phyloP scores from a whole-genome alignment of 1,140 invertebrate genomes.

The Doryteuthis pealeii region DNA sequence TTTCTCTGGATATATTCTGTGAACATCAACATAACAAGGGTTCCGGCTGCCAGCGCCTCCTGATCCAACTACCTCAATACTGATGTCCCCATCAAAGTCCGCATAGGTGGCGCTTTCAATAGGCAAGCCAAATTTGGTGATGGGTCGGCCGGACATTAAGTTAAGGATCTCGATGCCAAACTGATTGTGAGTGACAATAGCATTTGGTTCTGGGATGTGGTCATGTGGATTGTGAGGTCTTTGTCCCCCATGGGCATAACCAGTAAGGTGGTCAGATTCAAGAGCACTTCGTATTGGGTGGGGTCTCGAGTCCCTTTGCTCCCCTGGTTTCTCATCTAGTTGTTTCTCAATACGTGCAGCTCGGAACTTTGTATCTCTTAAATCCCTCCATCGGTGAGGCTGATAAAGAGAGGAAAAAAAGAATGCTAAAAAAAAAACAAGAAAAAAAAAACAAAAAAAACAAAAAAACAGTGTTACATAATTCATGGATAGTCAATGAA shows the following conservation, averaged over 20 bases:
- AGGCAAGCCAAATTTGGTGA: slow-evolving; percentile 40
- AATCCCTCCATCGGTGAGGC: slow-evolving; percentile 48
- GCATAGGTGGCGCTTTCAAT: slow-evolving; percentile 38
- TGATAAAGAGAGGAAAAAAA: slow-evolving; percentile 23
- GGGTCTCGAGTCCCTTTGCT: slow-evolving; percentile 4
- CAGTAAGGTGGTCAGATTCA: slow-evolving; percentile 43
- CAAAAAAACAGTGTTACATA: no score
- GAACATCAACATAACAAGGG: slow-evolving; percentile 49
- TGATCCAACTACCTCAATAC: slow-evolving; percentile 43
- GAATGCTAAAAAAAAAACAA: no score
- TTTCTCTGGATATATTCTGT: slow-evolving; percentile 40
- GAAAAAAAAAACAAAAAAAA: no score
- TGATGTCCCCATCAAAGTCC: slow-evolving; percentile 44
- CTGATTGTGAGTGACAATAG: slow-evolving; percentile 45
- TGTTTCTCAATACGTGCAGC: slow-evolving; percentile 43
- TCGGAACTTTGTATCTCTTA: slow-evolving; percentile 46
- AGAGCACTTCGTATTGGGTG: slow-evolving; percentile 25
- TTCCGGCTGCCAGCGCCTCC: slow-evolving; percentile 38
- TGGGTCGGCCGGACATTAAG: slow-evolving; percentile 47
- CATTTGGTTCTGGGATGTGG: slow-evolving; percentile 46
- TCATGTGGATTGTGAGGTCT: slow-evolving; percentile 48
- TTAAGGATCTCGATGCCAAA: slow-evolving; percentile 49
- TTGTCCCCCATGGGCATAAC: slow-evolving; percentile 54
- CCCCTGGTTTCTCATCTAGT: slow-evolving; percentile 18
- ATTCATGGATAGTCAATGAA: no score